phyloP scores from a whole-genome alignment of 2,113 vertebrate genomes.

The Pteronura brasiliensis region DNA sequence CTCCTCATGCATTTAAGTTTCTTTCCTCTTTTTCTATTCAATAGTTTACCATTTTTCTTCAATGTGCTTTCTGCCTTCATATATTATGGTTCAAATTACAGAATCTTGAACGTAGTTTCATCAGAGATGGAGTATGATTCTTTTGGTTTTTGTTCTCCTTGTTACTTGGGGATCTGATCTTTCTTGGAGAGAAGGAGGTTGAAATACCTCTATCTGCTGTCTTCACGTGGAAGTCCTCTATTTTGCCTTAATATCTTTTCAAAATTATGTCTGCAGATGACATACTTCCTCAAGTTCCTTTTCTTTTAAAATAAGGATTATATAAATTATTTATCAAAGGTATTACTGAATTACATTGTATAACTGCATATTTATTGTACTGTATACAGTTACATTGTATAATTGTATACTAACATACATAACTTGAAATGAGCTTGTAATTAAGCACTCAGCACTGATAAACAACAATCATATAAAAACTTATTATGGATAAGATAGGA shows the following conservation, averaged over 20 bases:
- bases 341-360: slow-evolving; percentile 4
- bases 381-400: background rate
- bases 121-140: background rate
- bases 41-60: background rate
- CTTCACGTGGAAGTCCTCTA: background rate
- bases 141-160: background rate
- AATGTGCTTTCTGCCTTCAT: background rate
- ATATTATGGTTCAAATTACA: background rate
- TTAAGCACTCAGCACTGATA: slow-evolving; percentile 2
- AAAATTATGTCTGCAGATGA: background rate
- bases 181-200: background rate
- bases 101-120: background rate
- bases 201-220: background rate
- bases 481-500: background rate
- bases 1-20: background rate
- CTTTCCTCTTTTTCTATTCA: background rate
- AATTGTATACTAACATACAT: background rate
- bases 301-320: slow-evolving; percentile 28
- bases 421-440: slow-evolving; percentile 46
- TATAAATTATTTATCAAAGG: slow-evolving; percentile 12
- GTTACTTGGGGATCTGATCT: background rate
- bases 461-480: slow-evolving; percentile 18
- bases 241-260: background rate
- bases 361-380: background rate
- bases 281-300: background rate